Conservation (phyloP, 2,888 invertebrate genomes). For the Callinectes sapidus region DNA sequence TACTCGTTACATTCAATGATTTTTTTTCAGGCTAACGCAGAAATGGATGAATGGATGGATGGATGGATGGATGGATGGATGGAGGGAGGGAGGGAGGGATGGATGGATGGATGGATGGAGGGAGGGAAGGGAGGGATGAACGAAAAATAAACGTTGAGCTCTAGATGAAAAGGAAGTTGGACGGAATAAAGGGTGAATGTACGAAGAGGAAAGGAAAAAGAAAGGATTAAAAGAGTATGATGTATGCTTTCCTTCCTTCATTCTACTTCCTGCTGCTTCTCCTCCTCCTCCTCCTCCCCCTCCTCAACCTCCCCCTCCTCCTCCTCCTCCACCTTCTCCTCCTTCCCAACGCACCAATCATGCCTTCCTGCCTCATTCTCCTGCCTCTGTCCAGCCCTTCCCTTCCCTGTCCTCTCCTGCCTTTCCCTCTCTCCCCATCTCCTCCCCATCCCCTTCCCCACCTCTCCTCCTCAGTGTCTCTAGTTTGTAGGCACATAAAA, state of each 20-base stretch:
- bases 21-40: neutral
- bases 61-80: neutral
- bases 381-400: neutral
- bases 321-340: no score
- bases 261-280: neutral
- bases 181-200: no score
- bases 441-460: neutral
- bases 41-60: neutral
- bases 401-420: neutral
- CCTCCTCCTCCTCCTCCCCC: neutral
- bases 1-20: neutral
- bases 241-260: neutral
- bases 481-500: constrained; percentile 24
- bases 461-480: neutral
- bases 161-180: no score
- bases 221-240: neutral
- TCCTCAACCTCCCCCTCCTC: neutral
- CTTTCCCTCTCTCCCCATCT: neutral
- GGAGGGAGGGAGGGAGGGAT: no score
- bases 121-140: no score
- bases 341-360: neutral
- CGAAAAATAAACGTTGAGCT: no score
- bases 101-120: no score
- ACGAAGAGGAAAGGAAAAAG: no score
- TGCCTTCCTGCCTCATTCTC: neutral